A percentile compares a stretch with the other conserved stretches of the same genome.
phyloP scores from a whole-genome alignment of 2,888 invertebrate genomes.

The Alloplasta piceator region DNA sequence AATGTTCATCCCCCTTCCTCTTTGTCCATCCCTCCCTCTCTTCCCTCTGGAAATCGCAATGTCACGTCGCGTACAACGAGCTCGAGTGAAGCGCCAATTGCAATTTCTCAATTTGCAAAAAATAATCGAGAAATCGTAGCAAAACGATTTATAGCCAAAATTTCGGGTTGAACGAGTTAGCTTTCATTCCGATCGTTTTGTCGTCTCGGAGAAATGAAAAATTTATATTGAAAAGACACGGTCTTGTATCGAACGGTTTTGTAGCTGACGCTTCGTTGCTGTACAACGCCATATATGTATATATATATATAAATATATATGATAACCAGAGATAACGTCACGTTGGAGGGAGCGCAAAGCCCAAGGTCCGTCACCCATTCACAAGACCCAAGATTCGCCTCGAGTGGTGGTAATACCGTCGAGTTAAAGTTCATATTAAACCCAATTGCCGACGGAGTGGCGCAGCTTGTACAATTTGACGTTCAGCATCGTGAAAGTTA shows the following conservation, averaged over 20 bases:
- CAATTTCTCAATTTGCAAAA: no score
- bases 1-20: slow-evolving; percentile 35
- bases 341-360: slow-evolving; percentile 60
- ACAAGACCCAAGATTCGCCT: slow-evolving; percentile 57
- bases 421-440: background rate
- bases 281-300: no score
- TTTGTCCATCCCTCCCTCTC: slow-evolving; percentile 2
- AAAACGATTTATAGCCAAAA: no score
- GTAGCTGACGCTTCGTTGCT: background rate
- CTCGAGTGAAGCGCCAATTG: no score
- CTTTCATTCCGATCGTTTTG: no score
- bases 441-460: background rate
- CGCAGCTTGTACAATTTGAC: no score
- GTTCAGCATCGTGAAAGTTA: background rate
- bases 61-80: no score
- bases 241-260: slow-evolving; percentile 40
- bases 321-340: slow-evolving; percentile 25
- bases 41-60: background rate
- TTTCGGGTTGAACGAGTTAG: no score
- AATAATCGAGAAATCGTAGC: no score
- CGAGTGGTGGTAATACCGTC: slow-evolving; percentile 47
- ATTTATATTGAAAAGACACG: background rate
- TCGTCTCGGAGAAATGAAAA: no score
- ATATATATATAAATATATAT: no score
- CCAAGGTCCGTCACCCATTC: slow-evolving; percentile 66